Base-by-base conservation (phyloP, 2,113 vertebrate species). In the Syngnathus floridae region DNA sequence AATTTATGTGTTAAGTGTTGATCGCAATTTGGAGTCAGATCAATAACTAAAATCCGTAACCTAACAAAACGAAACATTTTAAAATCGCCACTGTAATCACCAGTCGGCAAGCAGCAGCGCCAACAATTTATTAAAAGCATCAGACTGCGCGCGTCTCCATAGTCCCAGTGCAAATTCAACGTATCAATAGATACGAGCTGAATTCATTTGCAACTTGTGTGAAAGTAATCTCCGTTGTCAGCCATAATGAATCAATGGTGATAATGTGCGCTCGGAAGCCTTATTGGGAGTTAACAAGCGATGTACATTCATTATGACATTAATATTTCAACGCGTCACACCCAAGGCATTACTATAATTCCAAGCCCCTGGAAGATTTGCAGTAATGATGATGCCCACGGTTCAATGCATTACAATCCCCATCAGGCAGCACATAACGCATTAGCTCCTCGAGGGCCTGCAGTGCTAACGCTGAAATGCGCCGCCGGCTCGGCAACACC, bases 171-270 rank as follows among this genome's bases (percentile, higher is more conserved):
- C 12, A 59, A 62, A 73, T 59, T 63, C 60, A 37, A 35, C 51
- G 19, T 64, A 6, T 43, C 59, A 65, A 70, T 56, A 78, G 66
- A 74, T 64, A 70, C 55, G 60, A 36, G 52, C 38, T 58, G 67
- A 69, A 73, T 79, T 77, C 58, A 81, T 76, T 66, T 58, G 43
- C 2, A 60, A 26, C 59, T 72, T 61, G 65, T 73, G 70, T 73
- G 59, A 70, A 69, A 60, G 65, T 63, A 52, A 77, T 49, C 69
- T 68, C 66, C 69, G 45, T 63, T 69, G 49, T 43, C 38, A 41
- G 61, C 37, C 49, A 60, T 57, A 62, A 71, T 22, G 64, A 61
- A 75, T 76, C 61, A 72, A 58, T 55, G 5, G 16, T 68, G 31
- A 70, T 68, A 70, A 76, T 73, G 38, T 72, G n/a, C 31, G 69